Evolutionary conservation across 2,797 vertebrate species (phyloP).

Genomic region (Babyrousa celebensis): DNA sequence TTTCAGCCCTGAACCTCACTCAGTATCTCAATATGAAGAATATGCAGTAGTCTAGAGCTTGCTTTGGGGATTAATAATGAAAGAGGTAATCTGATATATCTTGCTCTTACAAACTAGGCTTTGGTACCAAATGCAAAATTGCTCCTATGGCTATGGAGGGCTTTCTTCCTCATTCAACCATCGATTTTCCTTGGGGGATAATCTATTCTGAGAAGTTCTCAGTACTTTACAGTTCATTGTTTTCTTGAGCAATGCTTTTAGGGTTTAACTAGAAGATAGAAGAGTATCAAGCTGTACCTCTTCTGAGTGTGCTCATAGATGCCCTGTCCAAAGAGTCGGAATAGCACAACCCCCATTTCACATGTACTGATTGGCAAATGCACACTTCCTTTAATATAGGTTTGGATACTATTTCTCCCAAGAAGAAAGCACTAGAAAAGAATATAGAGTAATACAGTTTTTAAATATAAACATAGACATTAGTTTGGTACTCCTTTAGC

Average conservation of each 20-base stretch:
- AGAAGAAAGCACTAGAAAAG: background rate
- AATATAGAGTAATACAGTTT: background rate
- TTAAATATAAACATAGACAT: constrained; percentile 20
- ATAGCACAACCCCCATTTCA: background rate
- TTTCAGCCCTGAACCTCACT: background rate
- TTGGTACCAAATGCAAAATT: background rate
- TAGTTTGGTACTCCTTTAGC: background rate
- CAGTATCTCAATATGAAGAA: background rate
- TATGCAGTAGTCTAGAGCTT: background rate
- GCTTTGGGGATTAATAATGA: background rate
- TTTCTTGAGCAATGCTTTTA: background rate
- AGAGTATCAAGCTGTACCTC: background rate
- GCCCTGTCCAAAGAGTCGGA: background rate
- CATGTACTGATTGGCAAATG: background rate
- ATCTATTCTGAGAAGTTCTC: background rate
- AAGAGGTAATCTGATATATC: background rate
- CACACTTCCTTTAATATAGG: background rate
- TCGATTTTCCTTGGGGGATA: background rate
- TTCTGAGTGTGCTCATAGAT: background rate
- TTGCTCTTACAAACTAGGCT: background rate
- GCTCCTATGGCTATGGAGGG: background rate
- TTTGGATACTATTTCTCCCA: background rate
- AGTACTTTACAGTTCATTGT: background rate
- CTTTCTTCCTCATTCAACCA: constrained; percentile 12
- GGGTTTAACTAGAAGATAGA: background rate